These are phyloP conservation scores for Poecilia picta DNA, from an alignment of 2,797 vertebrate genomes.

Conservation along the genomic window DNA sequence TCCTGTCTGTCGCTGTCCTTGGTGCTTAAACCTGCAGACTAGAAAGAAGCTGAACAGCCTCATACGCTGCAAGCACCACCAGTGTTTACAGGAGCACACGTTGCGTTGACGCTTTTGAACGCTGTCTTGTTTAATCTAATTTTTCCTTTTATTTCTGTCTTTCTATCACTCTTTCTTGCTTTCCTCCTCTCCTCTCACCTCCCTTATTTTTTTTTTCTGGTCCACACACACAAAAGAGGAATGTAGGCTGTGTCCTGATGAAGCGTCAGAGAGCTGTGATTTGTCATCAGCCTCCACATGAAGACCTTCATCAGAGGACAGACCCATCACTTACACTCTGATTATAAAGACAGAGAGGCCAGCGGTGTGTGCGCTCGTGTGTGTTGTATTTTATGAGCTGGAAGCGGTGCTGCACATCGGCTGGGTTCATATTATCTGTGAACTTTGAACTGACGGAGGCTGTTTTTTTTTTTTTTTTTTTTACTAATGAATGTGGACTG, in stretches of 20 bases:
- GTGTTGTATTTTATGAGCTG: slow-evolving; percentile 14
- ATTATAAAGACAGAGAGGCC: slow-evolving; percentile 60
- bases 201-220: neutral
- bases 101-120: neutral
- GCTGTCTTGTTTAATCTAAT: slow-evolving; percentile 4
- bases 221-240: slow-evolving; percentile 23
- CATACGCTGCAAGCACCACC: slow-evolving; percentile 31
- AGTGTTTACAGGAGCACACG: slow-evolving; percentile 8
- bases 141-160: slow-evolving; percentile 11
- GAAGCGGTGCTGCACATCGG: slow-evolving; percentile 3
- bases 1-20: slow-evolving; percentile 62
- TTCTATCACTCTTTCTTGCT: slow-evolving; percentile 1
- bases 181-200: neutral
- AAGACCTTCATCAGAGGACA: slow-evolving; percentile 77
- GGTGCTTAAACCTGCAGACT: slow-evolving; percentile 65
- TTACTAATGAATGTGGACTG: slow-evolving; percentile 3
- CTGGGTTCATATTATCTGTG: slow-evolving; percentile 12
- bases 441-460: slow-evolving; percentile 7
- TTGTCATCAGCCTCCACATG: slow-evolving; percentile 71
- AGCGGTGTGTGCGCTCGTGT: slow-evolving; percentile 9
- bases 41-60: slow-evolving; percentile 17
- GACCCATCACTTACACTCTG: slow-evolving; percentile 65
- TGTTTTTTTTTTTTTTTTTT: neutral
- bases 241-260: slow-evolving; percentile 61
- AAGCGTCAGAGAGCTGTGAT: slow-evolving; percentile 68